Conservation (phyloP, 2,113 vertebrate genomes). For the Struthidea cinerea region DNA sequence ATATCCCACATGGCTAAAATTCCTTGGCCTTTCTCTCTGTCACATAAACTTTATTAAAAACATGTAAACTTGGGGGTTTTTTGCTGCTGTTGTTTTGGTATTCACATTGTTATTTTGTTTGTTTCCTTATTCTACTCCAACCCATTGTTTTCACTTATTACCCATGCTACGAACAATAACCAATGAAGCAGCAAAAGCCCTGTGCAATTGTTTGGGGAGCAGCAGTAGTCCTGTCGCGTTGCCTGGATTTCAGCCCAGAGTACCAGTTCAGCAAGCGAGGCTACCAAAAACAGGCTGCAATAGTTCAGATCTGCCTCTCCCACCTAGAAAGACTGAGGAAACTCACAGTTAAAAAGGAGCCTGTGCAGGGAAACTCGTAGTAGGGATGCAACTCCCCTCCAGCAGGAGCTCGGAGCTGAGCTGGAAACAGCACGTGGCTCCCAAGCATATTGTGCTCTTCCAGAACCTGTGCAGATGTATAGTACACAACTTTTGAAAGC, state of each 20-base stretch:
- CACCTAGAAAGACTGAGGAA: neutral
- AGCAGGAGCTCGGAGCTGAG: neutral
- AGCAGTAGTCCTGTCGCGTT: conserved; percentile 6
- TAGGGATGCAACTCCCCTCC: neutral
- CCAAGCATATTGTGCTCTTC: neutral
- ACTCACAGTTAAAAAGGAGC: neutral
- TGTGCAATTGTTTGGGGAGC: conserved; percentile 56
- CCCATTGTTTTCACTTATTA: conserved; percentile 67
- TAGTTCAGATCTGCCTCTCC: neutral
- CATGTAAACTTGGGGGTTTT: neutral
- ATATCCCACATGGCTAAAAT: conserved; percentile 50
- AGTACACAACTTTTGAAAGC: neutral
- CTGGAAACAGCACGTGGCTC: neutral
- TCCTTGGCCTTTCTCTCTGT: conserved; percentile 46
- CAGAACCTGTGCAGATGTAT: neutral
- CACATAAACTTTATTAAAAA: conserved; percentile 62
- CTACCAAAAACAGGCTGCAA: neutral
- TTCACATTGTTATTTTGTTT: conserved; percentile 55
- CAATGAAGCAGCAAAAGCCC: conserved; percentile 42
- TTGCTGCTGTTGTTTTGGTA: conserved; percentile 37
- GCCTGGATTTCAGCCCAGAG: neutral
- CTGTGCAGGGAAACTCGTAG: neutral
- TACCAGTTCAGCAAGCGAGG: neutral
- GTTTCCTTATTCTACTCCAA: conserved; percentile 42
- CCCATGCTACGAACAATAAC: conserved; percentile 50